Base-by-base conservation (phyloP, 2,113 vertebrate species). In the Daboia siamensis region DNA sequence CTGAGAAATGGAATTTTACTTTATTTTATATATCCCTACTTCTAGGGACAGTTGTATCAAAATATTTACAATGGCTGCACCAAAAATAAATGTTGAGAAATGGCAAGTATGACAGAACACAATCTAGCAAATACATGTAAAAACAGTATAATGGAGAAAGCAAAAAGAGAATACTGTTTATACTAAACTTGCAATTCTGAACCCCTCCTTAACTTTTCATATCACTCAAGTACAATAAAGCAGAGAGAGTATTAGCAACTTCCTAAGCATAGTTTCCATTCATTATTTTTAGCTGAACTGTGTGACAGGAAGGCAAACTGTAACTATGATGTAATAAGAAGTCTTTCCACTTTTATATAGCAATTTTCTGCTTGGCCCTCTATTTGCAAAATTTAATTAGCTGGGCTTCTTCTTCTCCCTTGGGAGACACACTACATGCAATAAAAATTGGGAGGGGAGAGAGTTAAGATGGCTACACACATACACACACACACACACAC, bases 51-150 rank as follows among this genome's bases (percentile, higher is more conserved):
- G 54, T 97, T 96, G 96, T 98, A 97, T 97, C 95, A 98, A 98
- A 97, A 98, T 98, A 98, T 98, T 98, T 98, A 98, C 97, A 98
- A 92, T 97, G 96, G 97, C 97, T 96, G 95, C 88, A 96, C 97
- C 96, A 95, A 97, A 97, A 97, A 97, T 96, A 97, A 96, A 92
- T 92, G 93, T 95, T 96, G 96, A 94, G 94, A 96, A 96, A 96
- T 96, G 97, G 96, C 96, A 96, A 97, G 93, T 97, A 98, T 97
- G 98, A 97, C 97, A 96, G 95, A 96, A 96, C 95, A 97, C 88
- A 54, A 94, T 87, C 97, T 96, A 97, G 95, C 96, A 95, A 96
- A 89, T 97, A 96, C 46, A 15, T 95, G 94, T 95, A 61, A 96
- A 96, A 55, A 96, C 96, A 97, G 97, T 94, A 95, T 96, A 96